These are phyloP conservation scores for Lonchura striata DNA, from an alignment of 2,113 vertebrate species.

Conservation along the genomic window DNA sequence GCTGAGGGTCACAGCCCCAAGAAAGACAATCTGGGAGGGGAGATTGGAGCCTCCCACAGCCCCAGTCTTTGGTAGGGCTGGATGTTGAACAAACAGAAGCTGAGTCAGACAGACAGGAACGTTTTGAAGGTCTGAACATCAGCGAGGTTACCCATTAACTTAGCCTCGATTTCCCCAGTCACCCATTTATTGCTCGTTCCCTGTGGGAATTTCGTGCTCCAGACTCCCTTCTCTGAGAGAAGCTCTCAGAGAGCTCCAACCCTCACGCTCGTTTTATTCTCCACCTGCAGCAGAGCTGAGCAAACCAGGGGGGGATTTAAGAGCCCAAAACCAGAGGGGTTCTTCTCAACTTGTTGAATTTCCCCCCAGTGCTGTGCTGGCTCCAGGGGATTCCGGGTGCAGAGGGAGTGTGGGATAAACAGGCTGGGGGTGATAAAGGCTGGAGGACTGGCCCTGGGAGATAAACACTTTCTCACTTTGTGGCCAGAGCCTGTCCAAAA, in stretches of 20 bases:
- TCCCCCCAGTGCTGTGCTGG: rapidly evolving
- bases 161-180: neutral
- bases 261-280: rapidly evolving
- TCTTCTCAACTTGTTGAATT: rapidly evolving
- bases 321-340: neutral
- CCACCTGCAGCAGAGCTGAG: neutral
- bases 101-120: rapidly evolving
- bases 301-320: neutral
- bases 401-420: neutral
- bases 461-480: neutral
- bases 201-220: neutral
- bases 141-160: neutral
- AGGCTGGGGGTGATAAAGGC: neutral
- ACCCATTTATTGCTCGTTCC: rapidly evolving
- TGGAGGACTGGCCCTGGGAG: neutral
- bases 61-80: rapidly evolving
- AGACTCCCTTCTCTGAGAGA: neutral
- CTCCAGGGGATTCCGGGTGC: neutral
- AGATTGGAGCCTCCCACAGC: neutral
- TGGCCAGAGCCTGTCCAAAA: neutral
- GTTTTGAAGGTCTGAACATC: neutral
- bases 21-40: neutral
- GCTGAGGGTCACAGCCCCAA: neutral
- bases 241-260: too few species aligned
- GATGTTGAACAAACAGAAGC: rapidly evolving